phyloP scores from a whole-genome alignment of 2,888 invertebrate genomes.

The Macrosoma leucophasiata region DNA sequence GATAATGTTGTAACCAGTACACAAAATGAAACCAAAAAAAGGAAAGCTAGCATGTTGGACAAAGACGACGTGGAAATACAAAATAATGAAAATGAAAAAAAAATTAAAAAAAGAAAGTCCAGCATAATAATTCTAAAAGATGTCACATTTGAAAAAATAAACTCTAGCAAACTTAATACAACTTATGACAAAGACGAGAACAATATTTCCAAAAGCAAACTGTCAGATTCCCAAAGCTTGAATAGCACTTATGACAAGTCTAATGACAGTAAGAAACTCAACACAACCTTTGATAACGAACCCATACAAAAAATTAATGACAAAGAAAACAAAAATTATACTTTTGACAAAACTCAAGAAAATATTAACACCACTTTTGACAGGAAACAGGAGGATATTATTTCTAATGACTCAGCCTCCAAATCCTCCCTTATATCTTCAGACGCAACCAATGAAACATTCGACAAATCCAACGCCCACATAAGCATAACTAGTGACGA shows the following conservation, averaged over 20 bases:
- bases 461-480: constrained; percentile 41
- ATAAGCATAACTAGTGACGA: constrained; percentile 61
- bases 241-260: constrained; percentile 25
- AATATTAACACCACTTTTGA: constrained; percentile 27
- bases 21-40: too few species aligned
- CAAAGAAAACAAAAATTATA: constrained; percentile 29
- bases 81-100: constrained; percentile 13
- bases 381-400: constrained; percentile 6
- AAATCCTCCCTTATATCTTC: constrained; percentile 48
- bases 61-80: too few species aligned
- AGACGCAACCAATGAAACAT: constrained; percentile 36
- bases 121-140: too few species aligned
- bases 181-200: too few species aligned
- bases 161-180: not conserved
- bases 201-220: constrained; percentile 2
- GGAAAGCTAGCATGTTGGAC: too few species aligned
- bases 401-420: constrained; percentile 21
- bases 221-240: constrained; percentile 8
- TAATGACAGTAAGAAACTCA: constrained; percentile 11
- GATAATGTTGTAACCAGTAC: too few species aligned
- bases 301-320: constrained; percentile 19
- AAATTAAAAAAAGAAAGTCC: constrained; percentile 16
- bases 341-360: constrained; percentile 38
- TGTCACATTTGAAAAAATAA: not conserved
- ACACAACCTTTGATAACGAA: constrained; percentile 35